A percentile compares a stretch with the other conserved stretches of the same genome.
Evolutionary conservation across 2,113 vertebrate genomes (phyloP).

Genomic region (Pterocles gutturalis): DNA sequence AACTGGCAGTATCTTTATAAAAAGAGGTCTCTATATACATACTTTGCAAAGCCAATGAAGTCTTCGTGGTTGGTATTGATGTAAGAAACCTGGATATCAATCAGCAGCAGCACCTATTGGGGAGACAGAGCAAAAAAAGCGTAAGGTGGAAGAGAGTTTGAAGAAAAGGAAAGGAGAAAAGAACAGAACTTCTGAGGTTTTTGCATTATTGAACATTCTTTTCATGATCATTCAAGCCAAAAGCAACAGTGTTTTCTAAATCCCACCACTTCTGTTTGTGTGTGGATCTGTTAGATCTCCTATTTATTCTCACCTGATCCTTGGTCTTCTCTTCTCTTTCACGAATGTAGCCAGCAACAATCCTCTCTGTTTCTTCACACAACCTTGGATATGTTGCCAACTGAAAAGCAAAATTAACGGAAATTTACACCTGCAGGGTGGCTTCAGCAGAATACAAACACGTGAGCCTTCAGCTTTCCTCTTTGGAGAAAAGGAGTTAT

Average conservation of each 20-base stretch:
- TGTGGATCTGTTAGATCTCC: background rate
- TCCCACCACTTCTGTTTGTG: background rate
- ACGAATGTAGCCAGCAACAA: constrained; percentile 88
- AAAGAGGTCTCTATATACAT: constrained; percentile 56
- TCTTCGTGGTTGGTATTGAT: constrained; percentile 97
- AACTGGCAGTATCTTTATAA: background rate
- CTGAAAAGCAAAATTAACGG: constrained; percentile 69
- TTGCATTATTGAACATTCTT: background rate
- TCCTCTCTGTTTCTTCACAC: constrained; percentile 89
- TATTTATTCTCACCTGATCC: constrained; percentile 83
- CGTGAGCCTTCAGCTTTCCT: background rate
- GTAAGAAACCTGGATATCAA: constrained; percentile 93
- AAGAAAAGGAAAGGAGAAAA: background rate
- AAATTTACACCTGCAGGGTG: background rate
- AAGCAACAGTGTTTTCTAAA: background rate
- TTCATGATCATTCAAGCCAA: background rate
- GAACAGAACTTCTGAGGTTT: background rate
- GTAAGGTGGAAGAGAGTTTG: background rate
- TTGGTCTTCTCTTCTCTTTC: constrained; percentile 90
- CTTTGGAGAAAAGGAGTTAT: background rate
- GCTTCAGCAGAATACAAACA: background rate
- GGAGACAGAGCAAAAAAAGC: background rate
- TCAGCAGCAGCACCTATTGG: constrained; percentile 85
- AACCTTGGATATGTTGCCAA: constrained; percentile 89
- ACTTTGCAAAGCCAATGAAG: constrained; percentile 94